phyloP scores from a whole-genome alignment of 2,113 vertebrate species.

The Thalassoma bifasciatum region DNA sequence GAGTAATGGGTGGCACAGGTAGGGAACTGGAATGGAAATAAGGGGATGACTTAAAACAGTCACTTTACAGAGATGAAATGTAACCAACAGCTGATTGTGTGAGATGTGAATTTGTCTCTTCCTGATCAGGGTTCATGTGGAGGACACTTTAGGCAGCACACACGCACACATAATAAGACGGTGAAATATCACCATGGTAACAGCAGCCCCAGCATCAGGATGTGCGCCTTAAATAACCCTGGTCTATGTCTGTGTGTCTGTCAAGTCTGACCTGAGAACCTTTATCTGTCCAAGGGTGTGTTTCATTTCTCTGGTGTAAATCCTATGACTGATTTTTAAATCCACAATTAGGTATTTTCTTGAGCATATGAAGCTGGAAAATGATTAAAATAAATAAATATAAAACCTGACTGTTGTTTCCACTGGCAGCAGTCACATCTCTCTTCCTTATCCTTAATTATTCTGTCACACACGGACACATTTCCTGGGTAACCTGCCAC shows the following conservation, averaged over 20 bases:
- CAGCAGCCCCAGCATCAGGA: constrained; percentile 33
- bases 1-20: not conserved
- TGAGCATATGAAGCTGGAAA: not conserved
- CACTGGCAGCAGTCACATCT: not conserved
- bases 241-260: constrained; percentile 2
- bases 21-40: not conserved
- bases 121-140: constrained; percentile 28
- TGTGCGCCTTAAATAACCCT: constrained; percentile 50
- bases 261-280: no score
- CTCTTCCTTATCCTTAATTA: not conserved
- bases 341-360: no score
- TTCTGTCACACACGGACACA: not conserved
- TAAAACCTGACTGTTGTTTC: not conserved
- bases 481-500: constrained; percentile 42
- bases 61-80: not conserved
- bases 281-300: no score
- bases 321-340: no score
- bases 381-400: not conserved
- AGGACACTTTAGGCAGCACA: constrained; percentile 16
- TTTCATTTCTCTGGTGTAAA: not conserved
- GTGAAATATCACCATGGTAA: constrained; percentile 41
- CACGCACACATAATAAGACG: no score
- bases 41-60: not conserved
- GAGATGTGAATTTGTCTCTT: not conserved
- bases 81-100: no score